Percentiles rank a stretch among this genome's conserved stretches.
These are phyloP conservation scores for Idris sp. DNA, from an alignment of 1,140 invertebrate species.

Conservation along the genomic window DNA sequence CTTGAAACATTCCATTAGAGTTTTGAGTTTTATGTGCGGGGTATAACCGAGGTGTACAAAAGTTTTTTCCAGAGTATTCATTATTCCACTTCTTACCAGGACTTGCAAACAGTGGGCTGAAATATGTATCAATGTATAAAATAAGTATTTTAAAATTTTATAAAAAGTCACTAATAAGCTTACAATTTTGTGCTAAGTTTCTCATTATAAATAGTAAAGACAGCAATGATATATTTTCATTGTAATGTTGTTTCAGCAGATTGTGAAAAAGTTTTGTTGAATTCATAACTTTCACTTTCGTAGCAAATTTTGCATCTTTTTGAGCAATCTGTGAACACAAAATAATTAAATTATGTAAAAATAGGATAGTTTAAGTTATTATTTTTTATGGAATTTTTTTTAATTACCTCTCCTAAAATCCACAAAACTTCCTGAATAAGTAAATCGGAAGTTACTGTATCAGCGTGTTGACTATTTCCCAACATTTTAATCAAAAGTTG, in stretches of 20 bases:
- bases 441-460: conserved; percentile 71
- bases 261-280: conserved; percentile 81
- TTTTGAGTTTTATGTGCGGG: conserved; percentile 81
- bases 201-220: conserved; percentile 82
- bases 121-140: conserved; percentile 39
- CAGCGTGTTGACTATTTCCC: conserved; percentile 70
- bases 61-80: conserved; percentile 81
- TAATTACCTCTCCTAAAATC: conserved; percentile 77
- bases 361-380: no score
- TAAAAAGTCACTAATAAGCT: no score
- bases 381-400: no score
- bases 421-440: conserved; percentile 77
- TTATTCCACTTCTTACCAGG: conserved; percentile 82
- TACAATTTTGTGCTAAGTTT: conserved; percentile 82
- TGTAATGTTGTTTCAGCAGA: conserved; percentile 81
- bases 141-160: no score
- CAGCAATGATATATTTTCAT: conserved; percentile 80
- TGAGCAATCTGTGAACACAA: conserved; percentile 76
- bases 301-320: conserved; percentile 81
- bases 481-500: conserved; percentile 76
- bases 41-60: conserved; percentile 81
- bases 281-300: conserved; percentile 80
- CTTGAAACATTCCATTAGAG: conserved; percentile 82
- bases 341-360: no score
- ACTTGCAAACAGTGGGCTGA: conserved; percentile 81